Evolutionary conservation across 2,797 vertebrate species (phyloP).

Genomic region (Chrysocyon brachyurus): DNA sequence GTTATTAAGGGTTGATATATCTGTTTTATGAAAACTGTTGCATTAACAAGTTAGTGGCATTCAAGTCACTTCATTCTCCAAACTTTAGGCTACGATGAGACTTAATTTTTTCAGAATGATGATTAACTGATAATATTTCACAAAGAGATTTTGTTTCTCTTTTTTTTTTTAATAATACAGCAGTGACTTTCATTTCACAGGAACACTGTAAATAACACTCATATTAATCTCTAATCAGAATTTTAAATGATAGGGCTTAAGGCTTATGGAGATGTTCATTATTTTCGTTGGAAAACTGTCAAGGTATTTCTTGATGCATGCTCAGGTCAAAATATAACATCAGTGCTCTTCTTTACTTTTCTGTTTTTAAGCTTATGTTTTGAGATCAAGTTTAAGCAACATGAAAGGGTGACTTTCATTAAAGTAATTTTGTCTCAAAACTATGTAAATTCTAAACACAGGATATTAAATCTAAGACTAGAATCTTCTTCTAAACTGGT

Average conservation of each 20-base stretch:
- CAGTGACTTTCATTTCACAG: conserved; percentile 59
- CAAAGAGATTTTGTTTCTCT: background rate
- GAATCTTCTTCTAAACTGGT: background rate
- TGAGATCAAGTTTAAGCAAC: conserved; percentile 30
- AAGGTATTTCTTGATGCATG: conserved; percentile 9
- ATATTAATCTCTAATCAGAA: conserved; percentile 40
- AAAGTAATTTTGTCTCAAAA: conserved; percentile 41
- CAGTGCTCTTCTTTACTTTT: background rate
- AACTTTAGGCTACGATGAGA: background rate
- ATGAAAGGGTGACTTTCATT: conserved; percentile 35
- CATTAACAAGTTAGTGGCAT: background rate
- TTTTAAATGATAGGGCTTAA: conserved; percentile 51
- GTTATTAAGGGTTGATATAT: conserved; percentile 1
- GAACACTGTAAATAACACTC: conserved; percentile 28
- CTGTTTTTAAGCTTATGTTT: conserved; percentile 38
- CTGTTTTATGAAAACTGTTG: background rate
- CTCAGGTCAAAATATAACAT: background rate
- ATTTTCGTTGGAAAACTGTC: conserved; percentile 26
- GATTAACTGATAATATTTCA: conserved; percentile 53
- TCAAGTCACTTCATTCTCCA: background rate
- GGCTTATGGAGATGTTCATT: background rate
- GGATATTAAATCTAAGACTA: conserved; percentile 21
- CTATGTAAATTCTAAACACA: conserved; percentile 7
- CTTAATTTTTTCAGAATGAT: conserved; percentile 55
- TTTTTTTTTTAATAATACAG: conserved; percentile 2